Base-by-base conservation (phyloP, 2,797 vertebrate genomes). In the Bradypodion pumilum region DNA sequence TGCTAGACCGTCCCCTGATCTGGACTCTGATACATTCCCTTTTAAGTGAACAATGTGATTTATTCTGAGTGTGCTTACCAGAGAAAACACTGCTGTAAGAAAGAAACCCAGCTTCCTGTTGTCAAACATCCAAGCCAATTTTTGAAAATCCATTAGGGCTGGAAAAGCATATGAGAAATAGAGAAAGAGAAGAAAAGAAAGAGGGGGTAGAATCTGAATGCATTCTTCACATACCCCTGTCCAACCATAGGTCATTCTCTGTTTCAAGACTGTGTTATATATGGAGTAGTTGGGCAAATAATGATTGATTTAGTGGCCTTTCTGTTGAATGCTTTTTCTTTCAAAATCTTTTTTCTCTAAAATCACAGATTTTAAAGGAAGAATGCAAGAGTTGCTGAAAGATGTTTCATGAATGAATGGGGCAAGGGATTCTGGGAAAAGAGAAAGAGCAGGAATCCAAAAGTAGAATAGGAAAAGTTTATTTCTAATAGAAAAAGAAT, bases 121-220 rank as follows among this genome's bases (percentile, higher is more conserved):
- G 84, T 85, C 73, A 85, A 49, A 27, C 37, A 46, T 68, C 84
- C 78, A 85, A 63, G 42, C 52, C 76, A 85, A 52, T 40, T 76
- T 52, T 70, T 83, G 77, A 75, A 87, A 32, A 83, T 63, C 77
- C 52, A 83, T 80, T 80, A 80, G 77, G 37, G 9, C 9, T 52
- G 37, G 66, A 63, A 27, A 15, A 13, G 25, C n/a, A 27, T 56
- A n/a, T 19, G 5, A 59, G 49, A 59, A 66, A 76, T 44, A 19
- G 6, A 9, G 12, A 19, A 25, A 16, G 35, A 27, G 16, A 32
- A 56, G n/a, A 78, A 15, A 44, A 37, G 59, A 23, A 70, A 63
- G 29, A 4, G 62, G 56, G 46, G 15, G n/a, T 2, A 46, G 63
- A 46, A 37, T 12, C 37, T 1, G 15, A 68, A 7, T 59, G 40